Evolutionary conservation across 1,140 invertebrate genomes (phyloP), one percentile per base, ranked within the genome.

Genomic region (Drosophila mayri): DNA sequence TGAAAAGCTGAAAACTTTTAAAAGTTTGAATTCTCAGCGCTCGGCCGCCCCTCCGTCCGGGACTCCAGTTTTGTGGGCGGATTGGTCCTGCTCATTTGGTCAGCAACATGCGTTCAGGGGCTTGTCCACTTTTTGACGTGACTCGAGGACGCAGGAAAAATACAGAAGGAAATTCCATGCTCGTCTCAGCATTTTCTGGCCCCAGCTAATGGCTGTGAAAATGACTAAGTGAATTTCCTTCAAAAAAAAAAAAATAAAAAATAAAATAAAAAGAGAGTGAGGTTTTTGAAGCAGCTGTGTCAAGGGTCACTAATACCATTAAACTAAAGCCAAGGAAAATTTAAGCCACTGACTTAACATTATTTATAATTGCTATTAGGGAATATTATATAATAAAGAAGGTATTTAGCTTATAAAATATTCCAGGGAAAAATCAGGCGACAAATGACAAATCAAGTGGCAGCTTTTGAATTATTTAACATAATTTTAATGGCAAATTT

Each of bases 1-100:
- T 84, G 84, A 87, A 87, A 87, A 87, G 84, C 84, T 84, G 80
- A 83, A 88, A 87, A 87, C 84, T 87, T 90, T 87, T 87, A 84
- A 87, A 88, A 87, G 84, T 87, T 87, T 83, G 76, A 86, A 85
- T 71, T 79, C 82, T 77, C 46, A 40, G 43, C 38, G 20, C 25
- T 25, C 25, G 5, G 25, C 25, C 25, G 4, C 25, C 25, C 28
- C 28, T 1, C 28, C 8, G 28, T 30, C 8, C 28, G 7, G 28
- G 28, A 37, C 57, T 16, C 18, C 64, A 18, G 47, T n/a, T 70
- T 71, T 71, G 62, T 49, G 62, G 67, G 67, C 44, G 58, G 58
- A 55, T 60, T 47, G 62, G 70, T 57, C 71, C 46, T 83, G 67
- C 80, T 87, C 80, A 88, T 88, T 87, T 87, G 80, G 80, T 84